Evolutionary conservation across 30 jellyfish, hydroid and myxozoan genomes (phyloP).

Genomic region (Aurelia sp.): DNA sequence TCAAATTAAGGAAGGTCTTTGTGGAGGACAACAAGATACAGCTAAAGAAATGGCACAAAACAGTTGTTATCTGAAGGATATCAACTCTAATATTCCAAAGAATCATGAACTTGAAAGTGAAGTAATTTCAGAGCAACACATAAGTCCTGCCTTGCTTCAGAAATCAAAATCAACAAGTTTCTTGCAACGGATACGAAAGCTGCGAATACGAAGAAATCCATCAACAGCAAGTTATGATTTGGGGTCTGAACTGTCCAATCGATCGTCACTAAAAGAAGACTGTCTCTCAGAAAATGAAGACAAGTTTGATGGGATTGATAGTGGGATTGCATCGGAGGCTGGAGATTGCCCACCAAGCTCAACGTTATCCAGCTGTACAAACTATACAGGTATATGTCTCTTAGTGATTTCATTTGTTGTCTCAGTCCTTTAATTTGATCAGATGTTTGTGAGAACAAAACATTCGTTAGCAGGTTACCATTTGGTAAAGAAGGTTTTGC

Average conservation of each 20-base stretch:
- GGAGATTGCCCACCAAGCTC: slow-evolving; percentile 67
- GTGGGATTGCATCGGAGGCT: slow-evolving; percentile 78
- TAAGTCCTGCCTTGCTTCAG: no score
- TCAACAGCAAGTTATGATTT: slow-evolving; percentile 51
- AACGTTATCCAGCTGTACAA: slow-evolving; percentile 61
- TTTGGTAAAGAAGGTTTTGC: no score
- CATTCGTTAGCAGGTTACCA: no score
- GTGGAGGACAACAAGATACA: no score
- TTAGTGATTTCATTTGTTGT: background rate
- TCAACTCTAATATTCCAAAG: no score
- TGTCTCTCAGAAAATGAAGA: slow-evolving; percentile 60
- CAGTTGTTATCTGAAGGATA: no score
- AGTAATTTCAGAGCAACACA: no score
- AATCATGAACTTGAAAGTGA: no score
- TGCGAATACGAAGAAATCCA: slow-evolving; percentile 31
- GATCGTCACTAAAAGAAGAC: slow-evolving; percentile 40
- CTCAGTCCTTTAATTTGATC: background rate
- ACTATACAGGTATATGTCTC: slow-evolving; percentile 29
- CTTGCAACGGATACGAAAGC: slow-evolving; percentile 28
- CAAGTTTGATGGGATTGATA: slow-evolving; percentile 58
- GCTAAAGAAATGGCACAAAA: no score
- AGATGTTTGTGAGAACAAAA: no score
- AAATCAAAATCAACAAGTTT: slow-evolving; percentile 23
- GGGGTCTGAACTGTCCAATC: slow-evolving; percentile 36
- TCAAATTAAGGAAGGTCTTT: no score